A percentile compares a stretch with the other conserved stretches of the same genome.
Evolutionary conservation across 1,140 invertebrate species (phyloP).

Genomic region (Apis laboriosa): DNA sequence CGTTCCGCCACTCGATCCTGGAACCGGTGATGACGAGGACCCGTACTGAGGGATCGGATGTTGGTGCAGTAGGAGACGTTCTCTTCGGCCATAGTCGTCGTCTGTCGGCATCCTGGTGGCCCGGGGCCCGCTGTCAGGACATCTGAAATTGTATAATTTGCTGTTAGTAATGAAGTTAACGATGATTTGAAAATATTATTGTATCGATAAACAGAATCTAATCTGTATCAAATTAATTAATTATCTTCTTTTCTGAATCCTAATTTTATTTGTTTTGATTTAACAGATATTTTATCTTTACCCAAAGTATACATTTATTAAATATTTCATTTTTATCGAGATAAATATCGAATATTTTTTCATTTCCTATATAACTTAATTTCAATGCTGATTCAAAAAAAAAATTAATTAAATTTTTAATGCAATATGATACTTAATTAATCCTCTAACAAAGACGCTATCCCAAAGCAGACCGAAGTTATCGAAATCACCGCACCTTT

Average conservation of each 20-base stretch:
- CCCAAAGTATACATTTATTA: no score
- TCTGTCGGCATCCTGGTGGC: slow-evolving; percentile 81
- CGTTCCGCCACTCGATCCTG: slow-evolving; percentile 64
- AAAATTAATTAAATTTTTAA: background rate
- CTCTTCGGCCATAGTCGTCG: slow-evolving; percentile 82
- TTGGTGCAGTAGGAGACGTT: slow-evolving; percentile 80
- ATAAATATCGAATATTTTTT: no score
- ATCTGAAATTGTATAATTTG: slow-evolving; percentile 68
- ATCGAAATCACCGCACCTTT: no score
- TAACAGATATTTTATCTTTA: no score
- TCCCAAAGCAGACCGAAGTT: background rate
- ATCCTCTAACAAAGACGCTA: no score
- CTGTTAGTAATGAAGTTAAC: background rate
- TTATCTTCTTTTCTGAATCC: no score
- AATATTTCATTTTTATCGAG: no score
- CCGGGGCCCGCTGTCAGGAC: slow-evolving; percentile 81
- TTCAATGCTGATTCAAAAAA: background rate
- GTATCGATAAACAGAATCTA: background rate
- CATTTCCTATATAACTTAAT: background rate
- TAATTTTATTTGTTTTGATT: no score
- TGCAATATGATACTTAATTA: no score
- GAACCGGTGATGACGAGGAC: slow-evolving; percentile 66
- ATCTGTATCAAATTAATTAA: no score
- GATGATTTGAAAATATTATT: background rate
- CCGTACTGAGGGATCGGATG: slow-evolving; percentile 75